phyloP scores from a whole-genome alignment of 2,888 invertebrate genomes.

The Stictocephala bisonia region DNA sequence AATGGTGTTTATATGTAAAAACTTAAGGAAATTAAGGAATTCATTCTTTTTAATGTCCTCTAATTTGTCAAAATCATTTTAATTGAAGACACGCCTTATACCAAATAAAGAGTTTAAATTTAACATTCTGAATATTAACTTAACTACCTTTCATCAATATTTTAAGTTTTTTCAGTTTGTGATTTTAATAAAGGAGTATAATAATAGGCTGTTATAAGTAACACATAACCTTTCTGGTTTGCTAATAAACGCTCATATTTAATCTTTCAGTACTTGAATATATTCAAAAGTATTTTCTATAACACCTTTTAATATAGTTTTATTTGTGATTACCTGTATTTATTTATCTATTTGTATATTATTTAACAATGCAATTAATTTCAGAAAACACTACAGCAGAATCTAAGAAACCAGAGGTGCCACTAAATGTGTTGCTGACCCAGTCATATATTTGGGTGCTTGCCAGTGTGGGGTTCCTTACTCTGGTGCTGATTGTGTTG shows the following conservation, averaged over 20 bases:
- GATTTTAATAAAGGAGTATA: too few relatives aligned
- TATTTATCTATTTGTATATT: not conserved
- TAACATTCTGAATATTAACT: too few relatives aligned
- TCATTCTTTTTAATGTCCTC: not conserved
- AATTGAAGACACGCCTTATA: too few relatives aligned
- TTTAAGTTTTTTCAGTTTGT: too few relatives aligned
- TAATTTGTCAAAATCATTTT: not conserved
- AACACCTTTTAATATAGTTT: too few relatives aligned
- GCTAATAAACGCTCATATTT: too few relatives aligned
- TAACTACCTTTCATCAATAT: too few relatives aligned
- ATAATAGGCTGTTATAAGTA: too few relatives aligned
- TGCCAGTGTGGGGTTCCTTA: conserved; percentile 78
- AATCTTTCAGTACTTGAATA: too few relatives aligned
- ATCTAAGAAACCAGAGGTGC: not conserved
- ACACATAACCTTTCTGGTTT: too few relatives aligned
- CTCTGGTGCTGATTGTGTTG: conserved; percentile 76
- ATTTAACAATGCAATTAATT: not conserved
- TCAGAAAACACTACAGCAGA: not conserved
- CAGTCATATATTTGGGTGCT: conserved; percentile 82
- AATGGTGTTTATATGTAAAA: not conserved
- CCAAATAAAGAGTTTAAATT: too few relatives aligned
- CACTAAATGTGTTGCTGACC: conserved; percentile 82
- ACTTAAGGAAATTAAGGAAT: not conserved
- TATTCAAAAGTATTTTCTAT: too few relatives aligned
- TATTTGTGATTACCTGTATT: not conserved